phyloP scores from a whole-genome alignment of 2,113 vertebrate species.

The Ageneiosus marmoratus region DNA sequence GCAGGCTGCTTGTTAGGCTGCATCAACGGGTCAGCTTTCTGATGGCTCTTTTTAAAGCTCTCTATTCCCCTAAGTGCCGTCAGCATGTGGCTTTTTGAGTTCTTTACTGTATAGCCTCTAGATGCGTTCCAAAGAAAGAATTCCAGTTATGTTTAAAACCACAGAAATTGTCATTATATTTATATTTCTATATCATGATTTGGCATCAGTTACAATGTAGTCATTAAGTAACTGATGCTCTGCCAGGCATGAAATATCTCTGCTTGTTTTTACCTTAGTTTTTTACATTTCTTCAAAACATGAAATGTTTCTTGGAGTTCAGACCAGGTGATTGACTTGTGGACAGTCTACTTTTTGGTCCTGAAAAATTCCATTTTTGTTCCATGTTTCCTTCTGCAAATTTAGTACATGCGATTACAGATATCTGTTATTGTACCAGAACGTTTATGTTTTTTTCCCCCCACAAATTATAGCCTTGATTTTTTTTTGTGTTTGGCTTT shows the following conservation, averaged over 20 bases:
- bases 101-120: background rate
- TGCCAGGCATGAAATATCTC: background rate
- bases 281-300: background rate
- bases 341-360: background rate
- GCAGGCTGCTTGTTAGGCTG: background rate
- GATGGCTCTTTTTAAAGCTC: background rate
- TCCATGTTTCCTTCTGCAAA: background rate
- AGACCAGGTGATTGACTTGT: background rate
- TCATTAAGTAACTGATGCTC: background rate
- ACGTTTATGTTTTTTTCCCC: background rate
- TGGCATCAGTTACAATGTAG: background rate
- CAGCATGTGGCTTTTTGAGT: background rate
- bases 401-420: background rate
- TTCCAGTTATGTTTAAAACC: background rate
- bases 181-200: background rate
- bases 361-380: background rate
- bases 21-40: background rate
- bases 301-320: background rate
- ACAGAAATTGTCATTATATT: background rate
- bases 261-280: background rate
- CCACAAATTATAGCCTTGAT: background rate
- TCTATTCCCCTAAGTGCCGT: background rate
- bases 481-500: background rate
- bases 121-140: background rate
- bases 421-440: background rate